Conservation (phyloP, 2,113 vertebrate genomes). For the Syrmaticus mikado region DNA sequence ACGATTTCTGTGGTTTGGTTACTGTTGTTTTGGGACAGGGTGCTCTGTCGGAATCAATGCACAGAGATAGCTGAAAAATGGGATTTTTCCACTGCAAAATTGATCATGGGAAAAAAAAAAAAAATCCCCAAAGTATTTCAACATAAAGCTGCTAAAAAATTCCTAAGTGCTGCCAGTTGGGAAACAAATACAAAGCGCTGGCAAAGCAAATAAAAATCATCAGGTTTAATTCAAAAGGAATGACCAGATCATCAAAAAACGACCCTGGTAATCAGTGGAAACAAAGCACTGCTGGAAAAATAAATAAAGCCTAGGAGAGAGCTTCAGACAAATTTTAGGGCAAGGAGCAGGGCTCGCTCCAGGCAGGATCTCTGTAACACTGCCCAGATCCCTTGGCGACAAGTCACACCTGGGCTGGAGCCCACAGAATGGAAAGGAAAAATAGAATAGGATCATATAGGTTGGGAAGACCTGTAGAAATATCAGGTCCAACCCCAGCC, state of each 20-base stretch:
- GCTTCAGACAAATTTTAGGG: not conserved
- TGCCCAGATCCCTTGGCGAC: not conserved
- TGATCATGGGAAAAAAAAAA: not conserved
- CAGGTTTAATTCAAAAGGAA: constrained; percentile 22
- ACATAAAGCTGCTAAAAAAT: constrained; percentile 15
- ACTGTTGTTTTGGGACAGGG: constrained; percentile 56
- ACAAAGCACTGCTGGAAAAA: not conserved
- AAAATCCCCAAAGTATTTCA: constrained; percentile 11
- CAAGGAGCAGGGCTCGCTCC: not conserved
- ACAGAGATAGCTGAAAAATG: constrained; percentile 52
- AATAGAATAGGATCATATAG: no score
- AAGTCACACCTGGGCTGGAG: not conserved
- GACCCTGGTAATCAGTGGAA: not conserved
- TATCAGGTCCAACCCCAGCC: no score
- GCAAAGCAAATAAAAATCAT: constrained; percentile 26
- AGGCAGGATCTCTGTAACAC: not conserved
- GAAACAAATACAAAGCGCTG: constrained; percentile 24
- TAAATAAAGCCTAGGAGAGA: not conserved
- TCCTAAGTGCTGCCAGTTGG: constrained; percentile 2
- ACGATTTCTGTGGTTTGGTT: constrained; percentile 59
- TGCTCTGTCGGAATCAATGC: constrained; percentile 24
- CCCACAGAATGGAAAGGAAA: not conserved
- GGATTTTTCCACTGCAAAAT: constrained; percentile 59
- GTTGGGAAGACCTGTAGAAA: no score
- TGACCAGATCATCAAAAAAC: not conserved